A percentile compares a stretch with the other conserved stretches of the same genome.
These are phyloP conservation scores for Ptiloglossa arizonensis DNA, from an alignment of 1,140 invertebrate species.

Conservation along the genomic window DNA sequence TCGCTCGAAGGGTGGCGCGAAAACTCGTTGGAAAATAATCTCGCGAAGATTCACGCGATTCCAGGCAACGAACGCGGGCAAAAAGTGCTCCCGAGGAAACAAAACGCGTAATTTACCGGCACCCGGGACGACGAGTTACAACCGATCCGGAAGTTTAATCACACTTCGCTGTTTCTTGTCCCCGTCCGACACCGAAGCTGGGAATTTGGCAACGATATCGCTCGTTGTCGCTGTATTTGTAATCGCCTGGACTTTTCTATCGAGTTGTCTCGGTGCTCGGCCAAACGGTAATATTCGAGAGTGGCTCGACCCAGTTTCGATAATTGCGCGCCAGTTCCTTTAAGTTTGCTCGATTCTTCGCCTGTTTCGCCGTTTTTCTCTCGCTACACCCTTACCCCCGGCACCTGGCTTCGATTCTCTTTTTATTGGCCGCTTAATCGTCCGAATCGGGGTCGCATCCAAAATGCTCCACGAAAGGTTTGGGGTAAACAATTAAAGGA, in stretches of 20 bases:
- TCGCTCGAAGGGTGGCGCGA: no score
- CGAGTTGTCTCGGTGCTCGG: constrained; percentile 2
- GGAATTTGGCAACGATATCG: constrained; percentile 38
- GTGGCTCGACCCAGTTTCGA: constrained; percentile 54
- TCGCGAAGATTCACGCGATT: neutral
- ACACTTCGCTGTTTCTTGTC: constrained; percentile 32
- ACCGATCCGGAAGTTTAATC: constrained; percentile 34
- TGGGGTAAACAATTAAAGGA: constrained; percentile 39
- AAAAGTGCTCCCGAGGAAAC: neutral
- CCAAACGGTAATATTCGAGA: constrained; percentile 49
- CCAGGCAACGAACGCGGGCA: neutral
- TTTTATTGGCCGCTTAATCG: constrained; percentile 39
- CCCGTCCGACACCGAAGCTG: neutral
- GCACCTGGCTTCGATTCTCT: neutral
- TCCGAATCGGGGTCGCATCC: constrained; percentile 33
- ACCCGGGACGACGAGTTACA: neutral
- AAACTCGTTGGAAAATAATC: constrained; percentile 3
- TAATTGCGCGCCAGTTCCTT: constrained; percentile 53
- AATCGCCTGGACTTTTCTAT: constrained; percentile 45
- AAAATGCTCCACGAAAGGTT: neutral
- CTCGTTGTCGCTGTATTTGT: constrained; percentile 32
- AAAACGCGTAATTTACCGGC: neutral
- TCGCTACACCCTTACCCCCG: neutral
- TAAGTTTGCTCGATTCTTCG: constrained; percentile 21
- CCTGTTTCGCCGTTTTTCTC: constrained; percentile 37